phyloP scores from a whole-genome alignment of 2,797 vertebrate species.

The Lycodopsis pacificus region DNA sequence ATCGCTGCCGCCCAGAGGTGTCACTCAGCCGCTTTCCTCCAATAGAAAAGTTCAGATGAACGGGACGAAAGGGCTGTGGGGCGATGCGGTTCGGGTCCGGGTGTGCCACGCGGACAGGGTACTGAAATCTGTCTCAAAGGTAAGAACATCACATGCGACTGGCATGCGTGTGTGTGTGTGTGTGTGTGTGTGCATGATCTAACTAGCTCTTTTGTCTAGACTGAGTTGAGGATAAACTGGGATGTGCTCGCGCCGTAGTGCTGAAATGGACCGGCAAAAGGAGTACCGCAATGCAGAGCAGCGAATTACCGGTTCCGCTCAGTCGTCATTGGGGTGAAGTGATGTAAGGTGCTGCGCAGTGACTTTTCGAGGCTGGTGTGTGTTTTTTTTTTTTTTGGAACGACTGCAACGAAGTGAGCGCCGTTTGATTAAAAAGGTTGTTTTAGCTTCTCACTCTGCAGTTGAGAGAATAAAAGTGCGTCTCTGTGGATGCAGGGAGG shows the following conservation, averaged over 20 bases:
- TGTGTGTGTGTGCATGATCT: slow-evolving; percentile 9
- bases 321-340: slow-evolving; percentile 58
- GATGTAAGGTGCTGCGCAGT: slow-evolving; percentile 66
- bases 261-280: slow-evolving; percentile 57
- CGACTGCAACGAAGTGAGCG: slow-evolving; percentile 11
- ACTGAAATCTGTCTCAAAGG: slow-evolving; percentile 66
- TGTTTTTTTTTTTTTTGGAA: background rate
- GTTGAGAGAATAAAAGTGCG: slow-evolving; percentile 16
- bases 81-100: slow-evolving; percentile 75
- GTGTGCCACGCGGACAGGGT: slow-evolving; percentile 53
- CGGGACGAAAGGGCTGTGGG: slow-evolving; percentile 68
- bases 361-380: slow-evolving; percentile 6
- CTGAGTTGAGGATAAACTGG: background rate
- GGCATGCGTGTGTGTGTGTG: slow-evolving; percentile 2
- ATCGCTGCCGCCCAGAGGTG: slow-evolving; percentile 45
- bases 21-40: slow-evolving; percentile 65
- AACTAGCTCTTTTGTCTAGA: background rate
- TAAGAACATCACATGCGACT: slow-evolving; percentile 61
- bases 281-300: slow-evolving; percentile 87
- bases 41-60: slow-evolving; percentile 79
- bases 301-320: slow-evolving; percentile 57
- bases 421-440: background rate
- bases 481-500: slow-evolving; percentile 19
- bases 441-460: background rate
- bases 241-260: slow-evolving; percentile 6